Conservation (phyloP, 1,140 invertebrate species). For the Tigriopus japonicus region DNA sequence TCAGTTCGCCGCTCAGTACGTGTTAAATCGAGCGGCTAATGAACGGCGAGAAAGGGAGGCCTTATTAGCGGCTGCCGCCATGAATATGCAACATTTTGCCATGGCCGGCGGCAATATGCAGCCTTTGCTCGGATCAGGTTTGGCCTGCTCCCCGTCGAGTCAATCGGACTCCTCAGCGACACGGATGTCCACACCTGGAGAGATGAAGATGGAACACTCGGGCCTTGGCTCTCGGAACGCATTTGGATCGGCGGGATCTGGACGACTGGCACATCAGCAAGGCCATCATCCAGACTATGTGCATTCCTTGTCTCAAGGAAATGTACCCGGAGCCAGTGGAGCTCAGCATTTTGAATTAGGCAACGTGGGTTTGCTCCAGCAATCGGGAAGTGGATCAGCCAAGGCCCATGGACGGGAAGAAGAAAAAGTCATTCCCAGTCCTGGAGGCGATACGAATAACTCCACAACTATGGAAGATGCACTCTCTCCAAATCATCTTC, state of each 20-base stretch:
- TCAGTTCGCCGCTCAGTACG: slow-evolving; percentile 78
- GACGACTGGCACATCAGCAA: background rate
- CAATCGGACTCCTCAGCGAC: background rate
- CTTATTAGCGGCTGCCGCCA: background rate
- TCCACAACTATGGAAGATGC: too few species aligned
- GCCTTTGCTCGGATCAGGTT: background rate
- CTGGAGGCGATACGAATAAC: too few species aligned
- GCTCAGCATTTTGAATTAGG: background rate
- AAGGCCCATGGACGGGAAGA: too few species aligned
- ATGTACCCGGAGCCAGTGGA: too few species aligned
- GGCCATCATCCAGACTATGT: background rate
- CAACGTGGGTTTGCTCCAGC: background rate
- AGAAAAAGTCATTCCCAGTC: too few species aligned
- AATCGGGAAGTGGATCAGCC: background rate
- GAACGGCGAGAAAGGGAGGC: background rate
- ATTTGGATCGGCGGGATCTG: background rate
- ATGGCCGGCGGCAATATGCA: background rate
- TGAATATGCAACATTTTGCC: background rate
- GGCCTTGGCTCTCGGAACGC: background rate
- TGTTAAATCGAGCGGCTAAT: background rate
- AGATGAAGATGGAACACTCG: background rate
- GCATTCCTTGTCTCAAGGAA: too few species aligned
- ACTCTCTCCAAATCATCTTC: background rate
- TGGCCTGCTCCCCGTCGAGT: background rate
- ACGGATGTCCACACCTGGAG: background rate